These are phyloP conservation scores for Stegana nigrithorax DNA, from an alignment of 2,888 invertebrate genomes.

Conservation along the genomic window DNA sequence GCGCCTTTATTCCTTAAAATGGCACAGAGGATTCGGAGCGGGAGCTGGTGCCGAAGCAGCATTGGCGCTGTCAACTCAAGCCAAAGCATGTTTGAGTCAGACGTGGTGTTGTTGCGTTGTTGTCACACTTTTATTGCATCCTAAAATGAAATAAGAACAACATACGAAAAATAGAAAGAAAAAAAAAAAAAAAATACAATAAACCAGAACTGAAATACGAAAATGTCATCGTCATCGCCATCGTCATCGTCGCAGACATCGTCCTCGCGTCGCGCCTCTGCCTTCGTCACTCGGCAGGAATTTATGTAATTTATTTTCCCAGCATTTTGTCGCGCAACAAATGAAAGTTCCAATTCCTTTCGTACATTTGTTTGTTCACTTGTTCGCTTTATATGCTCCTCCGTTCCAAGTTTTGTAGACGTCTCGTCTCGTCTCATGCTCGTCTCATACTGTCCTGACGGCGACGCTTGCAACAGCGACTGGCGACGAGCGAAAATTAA, in stretches of 20 bases:
- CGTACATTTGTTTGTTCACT: background rate
- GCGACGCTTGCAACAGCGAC: background rate
- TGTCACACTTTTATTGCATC: slow-evolving; percentile 50
- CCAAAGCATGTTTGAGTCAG: background rate
- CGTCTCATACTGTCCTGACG: background rate
- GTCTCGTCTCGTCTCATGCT: background rate
- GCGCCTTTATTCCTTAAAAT: background rate
- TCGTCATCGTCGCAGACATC: background rate
- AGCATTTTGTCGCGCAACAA: slow-evolving; percentile 17
- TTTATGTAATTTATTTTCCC: slow-evolving; percentile 23
- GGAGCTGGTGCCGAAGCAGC: background rate
- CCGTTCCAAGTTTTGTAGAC: background rate
- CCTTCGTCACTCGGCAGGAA: slow-evolving; percentile 13
- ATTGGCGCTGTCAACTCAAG: background rate
- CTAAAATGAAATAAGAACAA: slow-evolving; percentile 52
- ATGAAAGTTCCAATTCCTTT: background rate
- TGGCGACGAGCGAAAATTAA: slow-evolving; percentile 19
- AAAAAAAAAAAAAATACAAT: background rate
- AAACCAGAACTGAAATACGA: background rate
- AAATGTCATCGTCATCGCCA: slow-evolving; percentile 1
- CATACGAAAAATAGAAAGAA: slow-evolving; percentile 38
- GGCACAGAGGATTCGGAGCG: background rate
- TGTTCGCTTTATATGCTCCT: background rate
- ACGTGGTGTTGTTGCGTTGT: background rate
- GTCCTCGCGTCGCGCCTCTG: background rate